A percentile compares a stretch with the other conserved stretches of the same genome.
These are phyloP conservation scores for Ia io DNA, from an alignment of 2,113 vertebrate genomes.

Conservation along the genomic window DNA sequence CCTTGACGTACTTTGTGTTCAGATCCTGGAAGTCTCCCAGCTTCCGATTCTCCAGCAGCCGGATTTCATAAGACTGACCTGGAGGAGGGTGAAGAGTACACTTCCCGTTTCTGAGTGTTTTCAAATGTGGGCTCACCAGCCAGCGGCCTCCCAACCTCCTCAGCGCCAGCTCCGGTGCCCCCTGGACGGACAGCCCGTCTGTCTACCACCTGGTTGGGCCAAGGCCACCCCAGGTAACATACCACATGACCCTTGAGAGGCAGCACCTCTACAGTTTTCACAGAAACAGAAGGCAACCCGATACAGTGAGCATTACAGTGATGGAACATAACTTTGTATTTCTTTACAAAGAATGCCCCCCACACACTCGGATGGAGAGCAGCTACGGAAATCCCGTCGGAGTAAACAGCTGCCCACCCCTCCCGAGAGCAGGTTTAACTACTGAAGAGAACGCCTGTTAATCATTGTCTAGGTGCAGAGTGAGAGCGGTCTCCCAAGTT, in stretches of 20 bases:
- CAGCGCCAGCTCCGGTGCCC: not conserved
- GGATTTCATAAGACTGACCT: slow-evolving; percentile 99
- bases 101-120: slow-evolving; percentile 55
- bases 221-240: not conserved
- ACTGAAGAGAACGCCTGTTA: slow-evolving; percentile 21
- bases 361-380: not conserved
- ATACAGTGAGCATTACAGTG: not conserved
- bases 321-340: not conserved
- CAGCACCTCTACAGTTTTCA: not conserved
- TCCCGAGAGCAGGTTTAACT: not conserved
- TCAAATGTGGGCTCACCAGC: not conserved
- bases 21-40: slow-evolving; percentile 94
- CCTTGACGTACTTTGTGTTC: slow-evolving; percentile 96
- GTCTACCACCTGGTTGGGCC: not conserved
- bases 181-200: not conserved
- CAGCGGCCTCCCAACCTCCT: not conserved
- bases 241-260: not conserved
- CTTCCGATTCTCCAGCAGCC: slow-evolving; percentile 95
- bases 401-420: not conserved
- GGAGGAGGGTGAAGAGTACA: slow-evolving; percentile 74
- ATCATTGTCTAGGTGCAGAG: slow-evolving; percentile 62
- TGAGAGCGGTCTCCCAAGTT: slow-evolving; percentile 25
- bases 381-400: not conserved
- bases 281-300: not conserved
- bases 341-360: not conserved